Conservation (phyloP, 2,797 vertebrate species). For the Trichosurus vulpecula region DNA sequence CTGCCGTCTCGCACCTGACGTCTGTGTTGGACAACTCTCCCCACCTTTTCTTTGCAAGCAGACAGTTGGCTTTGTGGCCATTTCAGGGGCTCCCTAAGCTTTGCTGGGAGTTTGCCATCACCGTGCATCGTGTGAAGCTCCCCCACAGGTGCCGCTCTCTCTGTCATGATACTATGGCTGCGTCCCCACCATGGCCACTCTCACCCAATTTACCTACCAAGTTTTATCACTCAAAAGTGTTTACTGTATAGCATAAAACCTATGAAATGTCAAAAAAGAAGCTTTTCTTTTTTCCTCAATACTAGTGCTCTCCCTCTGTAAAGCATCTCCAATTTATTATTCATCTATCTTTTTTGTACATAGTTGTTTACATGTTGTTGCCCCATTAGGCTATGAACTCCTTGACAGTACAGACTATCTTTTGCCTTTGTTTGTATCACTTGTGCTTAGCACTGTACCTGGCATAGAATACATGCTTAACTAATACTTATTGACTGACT, state of each 20-base stretch:
- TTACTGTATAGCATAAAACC: constrained; percentile 49
- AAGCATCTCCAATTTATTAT: no score
- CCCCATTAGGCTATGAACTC: no score
- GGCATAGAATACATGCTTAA: no score
- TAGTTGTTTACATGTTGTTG: no score
- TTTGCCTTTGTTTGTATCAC: no score
- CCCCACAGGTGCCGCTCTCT: constrained; percentile 41
- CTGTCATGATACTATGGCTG: not conserved
- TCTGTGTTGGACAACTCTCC: not conserved
- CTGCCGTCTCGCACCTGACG: not conserved
- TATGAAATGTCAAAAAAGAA: constrained; percentile 15
- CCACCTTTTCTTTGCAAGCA: constrained; percentile 7
- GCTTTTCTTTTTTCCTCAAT: no score
- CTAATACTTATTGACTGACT: no score
- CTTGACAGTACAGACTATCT: no score
- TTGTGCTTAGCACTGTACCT: no score
- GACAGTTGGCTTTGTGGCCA: not conserved
- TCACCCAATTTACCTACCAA: not conserved
- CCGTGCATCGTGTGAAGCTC: not conserved
- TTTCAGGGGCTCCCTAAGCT: not conserved
- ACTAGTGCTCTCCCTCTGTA: no score
- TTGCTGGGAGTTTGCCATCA: not conserved
- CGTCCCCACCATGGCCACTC: not conserved
- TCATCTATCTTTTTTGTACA: no score
- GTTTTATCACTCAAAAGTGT: constrained; percentile 41